phyloP scores from a whole-genome alignment of 2,113 vertebrate genomes.

The Menura novaehollandiae region DNA sequence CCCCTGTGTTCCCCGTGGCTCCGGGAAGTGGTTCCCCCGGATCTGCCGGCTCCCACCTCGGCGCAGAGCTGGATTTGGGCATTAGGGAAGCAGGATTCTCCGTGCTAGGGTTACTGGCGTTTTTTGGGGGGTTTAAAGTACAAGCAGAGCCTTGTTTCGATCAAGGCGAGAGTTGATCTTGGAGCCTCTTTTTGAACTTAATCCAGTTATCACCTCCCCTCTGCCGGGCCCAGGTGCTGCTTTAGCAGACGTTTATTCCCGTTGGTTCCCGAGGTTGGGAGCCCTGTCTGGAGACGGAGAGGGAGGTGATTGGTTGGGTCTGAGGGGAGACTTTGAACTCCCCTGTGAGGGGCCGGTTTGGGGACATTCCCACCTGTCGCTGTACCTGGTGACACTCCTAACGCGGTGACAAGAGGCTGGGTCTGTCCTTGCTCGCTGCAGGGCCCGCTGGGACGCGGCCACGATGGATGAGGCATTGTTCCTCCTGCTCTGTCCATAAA shows the following conservation, averaged over 20 bases:
- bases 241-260: not conserved
- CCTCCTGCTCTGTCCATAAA: not conserved
- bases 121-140: not conserved
- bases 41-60: not conserved
- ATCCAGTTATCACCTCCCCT: not conserved
- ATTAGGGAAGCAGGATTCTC: fast-evolving
- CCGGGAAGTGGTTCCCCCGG: not conserved
- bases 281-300: fast-evolving
- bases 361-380: not conserved
- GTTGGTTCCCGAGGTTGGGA: not conserved
- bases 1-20: not conserved
- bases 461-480: fast-evolving
- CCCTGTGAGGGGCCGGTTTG: not conserved
- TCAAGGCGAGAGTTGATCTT: not conserved
- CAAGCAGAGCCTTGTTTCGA: fast-evolving
- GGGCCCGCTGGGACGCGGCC: fast-evolving
- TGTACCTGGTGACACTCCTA: not conserved
- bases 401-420: fast-evolving
- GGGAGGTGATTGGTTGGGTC: too few species aligned
- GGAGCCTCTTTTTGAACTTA: not conserved
- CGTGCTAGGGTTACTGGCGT: fast-evolving
- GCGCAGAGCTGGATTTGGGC: fast-evolving
- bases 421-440: fast-evolving
- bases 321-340: not conserved
- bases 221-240: not conserved